phyloP scores from a whole-genome alignment of 2,113 vertebrate genomes.

The Bettongia penicillata region DNA sequence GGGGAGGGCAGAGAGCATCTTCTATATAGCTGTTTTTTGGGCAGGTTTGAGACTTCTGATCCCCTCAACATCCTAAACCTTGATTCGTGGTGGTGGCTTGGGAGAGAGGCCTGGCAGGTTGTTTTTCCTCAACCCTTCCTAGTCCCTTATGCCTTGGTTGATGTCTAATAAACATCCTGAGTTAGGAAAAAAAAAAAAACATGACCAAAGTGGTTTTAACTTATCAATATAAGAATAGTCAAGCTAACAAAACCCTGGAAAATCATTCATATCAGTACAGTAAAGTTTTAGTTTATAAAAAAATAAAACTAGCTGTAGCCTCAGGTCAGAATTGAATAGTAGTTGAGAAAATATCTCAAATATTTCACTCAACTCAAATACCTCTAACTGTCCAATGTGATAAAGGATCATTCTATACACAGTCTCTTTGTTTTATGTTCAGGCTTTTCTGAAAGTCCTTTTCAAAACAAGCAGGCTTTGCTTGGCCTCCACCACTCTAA shows the following conservation, averaged over 20 bases:
- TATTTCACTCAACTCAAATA: background rate
- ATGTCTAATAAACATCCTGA: conserved; percentile 69
- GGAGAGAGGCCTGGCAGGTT: conserved; percentile 6
- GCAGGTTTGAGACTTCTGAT: conserved; percentile 33
- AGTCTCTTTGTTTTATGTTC: background rate
- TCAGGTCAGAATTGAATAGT: background rate
- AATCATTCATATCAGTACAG: background rate
- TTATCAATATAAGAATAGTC: background rate
- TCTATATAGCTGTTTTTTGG: conserved; percentile 5
- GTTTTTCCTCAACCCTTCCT: background rate
- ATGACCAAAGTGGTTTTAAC: background rate
- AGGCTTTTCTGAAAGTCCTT: background rate
- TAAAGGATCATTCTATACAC: background rate
- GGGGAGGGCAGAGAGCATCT: conserved; percentile 6
- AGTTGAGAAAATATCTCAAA: background rate
- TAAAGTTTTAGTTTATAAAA: background rate
- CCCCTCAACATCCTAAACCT: conserved; percentile 35
- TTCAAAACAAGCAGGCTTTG: background rate
- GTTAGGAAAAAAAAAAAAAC: too few species aligned
- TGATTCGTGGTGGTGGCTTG: conserved; percentile 43
- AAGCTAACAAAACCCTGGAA: background rate
- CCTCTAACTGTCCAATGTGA: background rate
- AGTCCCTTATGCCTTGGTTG: background rate
- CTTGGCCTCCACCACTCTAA: background rate
- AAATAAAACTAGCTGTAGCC: background rate